A percentile compares a stretch with the other conserved stretches of the same genome.
phyloP scores from a whole-genome alignment of 2,888 invertebrate species.

The Meteorus colon region DNA sequence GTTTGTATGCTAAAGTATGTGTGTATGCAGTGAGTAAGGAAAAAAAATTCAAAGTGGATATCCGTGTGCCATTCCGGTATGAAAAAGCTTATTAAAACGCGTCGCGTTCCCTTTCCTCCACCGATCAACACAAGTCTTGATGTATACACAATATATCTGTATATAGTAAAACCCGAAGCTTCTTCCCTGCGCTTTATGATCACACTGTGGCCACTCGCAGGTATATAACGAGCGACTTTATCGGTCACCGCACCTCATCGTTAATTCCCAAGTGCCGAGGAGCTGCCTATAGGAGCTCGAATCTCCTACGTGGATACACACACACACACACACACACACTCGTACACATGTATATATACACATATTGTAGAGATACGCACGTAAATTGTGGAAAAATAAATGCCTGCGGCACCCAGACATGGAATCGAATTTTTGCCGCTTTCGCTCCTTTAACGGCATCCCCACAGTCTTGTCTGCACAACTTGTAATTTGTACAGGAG shows the following conservation, averaged over 20 bases:
- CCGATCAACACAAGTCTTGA: neutral
- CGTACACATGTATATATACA: neutral
- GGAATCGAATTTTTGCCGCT: slow-evolving; percentile 64
- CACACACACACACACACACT: slow-evolving; percentile 17
- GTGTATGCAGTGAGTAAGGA: neutral
- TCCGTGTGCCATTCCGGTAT: neutral
- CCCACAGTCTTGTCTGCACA: slow-evolving; percentile 14
- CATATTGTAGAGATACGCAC: slow-evolving; percentile 9
- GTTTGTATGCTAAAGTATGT: too few relatives aligned
- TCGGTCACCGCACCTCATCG: slow-evolving; percentile 54
- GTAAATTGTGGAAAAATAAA: slow-evolving; percentile 31
- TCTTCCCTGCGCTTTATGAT: slow-evolving; percentile 49
- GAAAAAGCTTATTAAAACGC: slow-evolving; percentile 2
- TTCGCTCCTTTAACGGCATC: slow-evolving; percentile 69
- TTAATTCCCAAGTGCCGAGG: slow-evolving; percentile 44
- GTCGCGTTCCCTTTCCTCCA: neutral
- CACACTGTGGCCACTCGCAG: slow-evolving; percentile 41
- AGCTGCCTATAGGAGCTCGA: neutral
- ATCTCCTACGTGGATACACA: slow-evolving; percentile 21
- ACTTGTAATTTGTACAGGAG: slow-evolving; percentile 30
- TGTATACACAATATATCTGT: neutral
- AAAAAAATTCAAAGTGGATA: slow-evolving; percentile 2
- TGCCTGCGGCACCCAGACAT: slow-evolving; percentile 26
- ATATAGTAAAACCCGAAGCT: neutral
- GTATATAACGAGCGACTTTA: slow-evolving; percentile 53